Base-by-base conservation (phyloP, 2,888 invertebrate species). In the Ectemnius cavifrons region DNA sequence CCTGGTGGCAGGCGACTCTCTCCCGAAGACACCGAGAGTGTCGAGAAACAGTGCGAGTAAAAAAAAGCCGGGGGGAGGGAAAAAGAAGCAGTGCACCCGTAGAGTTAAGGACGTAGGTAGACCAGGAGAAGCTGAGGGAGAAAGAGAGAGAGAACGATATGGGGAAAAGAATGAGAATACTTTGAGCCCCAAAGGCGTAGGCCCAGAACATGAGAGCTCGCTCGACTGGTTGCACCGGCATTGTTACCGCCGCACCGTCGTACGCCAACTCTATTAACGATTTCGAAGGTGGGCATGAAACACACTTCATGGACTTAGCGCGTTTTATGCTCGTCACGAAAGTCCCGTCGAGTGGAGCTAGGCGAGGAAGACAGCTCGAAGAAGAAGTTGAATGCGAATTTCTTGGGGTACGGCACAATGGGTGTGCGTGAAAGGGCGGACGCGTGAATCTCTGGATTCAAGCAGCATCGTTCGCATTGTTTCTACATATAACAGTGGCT, bases 21-120 rank as follows among this genome's bases (percentile, higher is more conserved):
- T 78, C 80, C 73, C 69, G 62, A 78, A 84, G 82, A 82, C 66
- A 68, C 74, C 67, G 71, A 73, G 69, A 64, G 63, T 62, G 67
- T 45, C 64, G 69, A 70, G 63, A 64, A 52, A 52, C n/a, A 14
- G 14, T 52, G 63, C 5, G 60, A 62, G 58, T 3, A 37, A 27
- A 59, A 52, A 69, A 46, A 45, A 57, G 27, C 49, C 61, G 47
- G 14, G 23, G 14, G 60, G 23, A 13, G 60, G 47, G 8, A 49
- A 37, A 63, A 28, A 49, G 52, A 63, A 28, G 57, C 61, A 64
- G 60, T n/a, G 37, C 46, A 57, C 14, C 14, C 37, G 5, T 11
- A 11, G 37, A 37, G 37, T 23, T 37, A 37, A 37, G 37, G 37
- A 37, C 37, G 37, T 37, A 37, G 52, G 14, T 8, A 16, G 23